These are phyloP conservation scores for Helicolenus hilgendorfi DNA, from an alignment of 2,797 vertebrate genomes.

Conservation along the genomic window DNA sequence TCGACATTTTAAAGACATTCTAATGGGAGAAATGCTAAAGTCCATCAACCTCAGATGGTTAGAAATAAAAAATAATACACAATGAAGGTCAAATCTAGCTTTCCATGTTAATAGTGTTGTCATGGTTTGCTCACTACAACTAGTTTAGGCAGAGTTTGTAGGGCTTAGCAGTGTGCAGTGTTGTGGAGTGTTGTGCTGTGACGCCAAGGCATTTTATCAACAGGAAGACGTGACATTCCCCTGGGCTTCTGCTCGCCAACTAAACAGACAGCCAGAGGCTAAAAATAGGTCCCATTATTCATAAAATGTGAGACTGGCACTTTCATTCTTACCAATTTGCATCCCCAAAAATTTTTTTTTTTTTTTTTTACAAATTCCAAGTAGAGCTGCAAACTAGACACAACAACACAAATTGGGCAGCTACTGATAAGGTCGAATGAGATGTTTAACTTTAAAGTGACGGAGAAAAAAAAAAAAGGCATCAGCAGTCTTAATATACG, in stretches of 20 bases:
- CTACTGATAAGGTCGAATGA: background rate
- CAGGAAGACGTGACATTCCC: conserved; percentile 67
- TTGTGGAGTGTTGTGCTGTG: conserved; percentile 53
- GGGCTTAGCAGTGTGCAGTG: conserved; percentile 23
- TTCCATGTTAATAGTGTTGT: conserved; percentile 8
- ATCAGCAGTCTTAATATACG: conserved; percentile 13
- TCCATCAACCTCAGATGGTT: background rate
- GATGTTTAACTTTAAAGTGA: conserved; percentile 25
- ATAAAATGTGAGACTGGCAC: conserved; percentile 49
- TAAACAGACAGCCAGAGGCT: conserved; percentile 25
- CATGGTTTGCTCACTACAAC: conserved; percentile 7
- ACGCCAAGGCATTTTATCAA: conserved; percentile 67
- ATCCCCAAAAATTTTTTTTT: conserved; percentile 27
- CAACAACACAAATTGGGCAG: background rate
- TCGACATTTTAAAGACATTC: background rate
- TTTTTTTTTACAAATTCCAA: background rate
- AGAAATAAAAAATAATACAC: background rate
- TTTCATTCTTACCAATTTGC: conserved; percentile 34
- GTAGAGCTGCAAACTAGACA: conserved; percentile 10
- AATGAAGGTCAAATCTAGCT: background rate
- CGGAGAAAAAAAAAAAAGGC: background rate
- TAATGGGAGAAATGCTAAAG: background rate
- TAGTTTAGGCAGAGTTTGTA: background rate
- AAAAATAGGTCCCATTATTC: conserved; percentile 48
- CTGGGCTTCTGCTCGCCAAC: conserved; percentile 25